These are phyloP conservation scores for Oligia fasciuncula DNA, from an alignment of 2,888 invertebrate species.

Conservation along the genomic window DNA sequence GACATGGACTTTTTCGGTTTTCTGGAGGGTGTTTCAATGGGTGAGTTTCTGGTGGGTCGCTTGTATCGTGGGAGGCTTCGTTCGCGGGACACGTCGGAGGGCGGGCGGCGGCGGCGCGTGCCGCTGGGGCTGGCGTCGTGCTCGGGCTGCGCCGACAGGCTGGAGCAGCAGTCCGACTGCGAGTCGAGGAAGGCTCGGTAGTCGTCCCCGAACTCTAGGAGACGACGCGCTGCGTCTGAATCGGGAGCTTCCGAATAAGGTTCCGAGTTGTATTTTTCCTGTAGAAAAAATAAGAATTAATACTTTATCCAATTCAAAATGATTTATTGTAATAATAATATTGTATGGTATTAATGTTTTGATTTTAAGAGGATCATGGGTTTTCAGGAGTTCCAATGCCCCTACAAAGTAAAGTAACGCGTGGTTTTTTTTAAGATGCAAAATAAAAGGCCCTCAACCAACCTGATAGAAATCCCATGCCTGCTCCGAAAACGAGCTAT, in stretches of 20 bases:
- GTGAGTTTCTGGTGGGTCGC: constrained; percentile 81
- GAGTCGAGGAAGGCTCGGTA: constrained; percentile 97
- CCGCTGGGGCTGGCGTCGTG: constrained; percentile 82
- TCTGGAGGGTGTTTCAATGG: constrained; percentile 82
- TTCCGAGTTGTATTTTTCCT: constrained; percentile 98
- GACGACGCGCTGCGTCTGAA: constrained; percentile 94
- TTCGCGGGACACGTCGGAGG: constrained; percentile 81
- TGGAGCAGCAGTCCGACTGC: constrained; percentile 96
- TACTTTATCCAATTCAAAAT: background rate
- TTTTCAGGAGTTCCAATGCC: background rate
- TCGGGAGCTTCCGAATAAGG: constrained; percentile 96
- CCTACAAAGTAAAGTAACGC: background rate
- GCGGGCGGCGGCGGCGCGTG: constrained; percentile 83
- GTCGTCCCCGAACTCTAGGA: constrained; percentile 97
- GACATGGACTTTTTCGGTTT: constrained; percentile 89
- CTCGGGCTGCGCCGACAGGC: constrained; percentile 92
- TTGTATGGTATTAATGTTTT: background rate
- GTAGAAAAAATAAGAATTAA: constrained; percentile 68
- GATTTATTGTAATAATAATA: background rate
- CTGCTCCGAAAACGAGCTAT: constrained; percentile 96
- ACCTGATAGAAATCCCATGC: constrained; percentile 99
- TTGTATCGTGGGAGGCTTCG: constrained; percentile 82
- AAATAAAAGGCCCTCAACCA: constrained; percentile 39
- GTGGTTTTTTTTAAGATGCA: background rate
- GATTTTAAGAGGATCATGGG: background rate